phyloP scores from a whole-genome alignment of 2,888 invertebrate genomes.

The Morpho achilles region DNA sequence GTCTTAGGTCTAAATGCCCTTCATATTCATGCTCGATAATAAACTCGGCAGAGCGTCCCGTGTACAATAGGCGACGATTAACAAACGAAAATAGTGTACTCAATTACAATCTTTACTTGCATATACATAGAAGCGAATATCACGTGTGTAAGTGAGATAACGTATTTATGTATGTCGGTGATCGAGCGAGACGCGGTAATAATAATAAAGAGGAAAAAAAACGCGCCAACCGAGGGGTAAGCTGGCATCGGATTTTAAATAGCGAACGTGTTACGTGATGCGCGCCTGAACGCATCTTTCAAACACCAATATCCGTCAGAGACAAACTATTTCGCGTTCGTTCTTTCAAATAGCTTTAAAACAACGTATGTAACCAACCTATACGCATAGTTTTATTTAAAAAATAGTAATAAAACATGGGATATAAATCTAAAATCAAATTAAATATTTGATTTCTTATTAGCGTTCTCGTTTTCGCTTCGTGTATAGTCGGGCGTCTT shows the following conservation, averaged over 20 bases:
- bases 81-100: conserved; percentile 3
- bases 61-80: conserved; percentile 2
- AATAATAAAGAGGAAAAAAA: conserved; percentile 75
- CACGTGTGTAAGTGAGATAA: conserved; percentile 7
- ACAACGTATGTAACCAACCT: no score
- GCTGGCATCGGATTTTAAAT: conserved; percentile 42
- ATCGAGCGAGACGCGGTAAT: conserved; percentile 57
- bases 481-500: conserved; percentile 58
- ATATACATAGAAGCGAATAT: conserved; percentile 10
- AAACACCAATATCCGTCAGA: not conserved
- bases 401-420: no score
- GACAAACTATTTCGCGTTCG: no score
- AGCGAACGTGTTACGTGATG: conserved; percentile 2
- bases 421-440: no score
- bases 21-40: conserved; percentile 15
- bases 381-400: no score
- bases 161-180: conserved; percentile 25
- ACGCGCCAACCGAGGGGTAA: conserved; percentile 63
- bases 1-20: conserved; percentile 14
- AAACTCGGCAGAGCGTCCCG: conserved; percentile 12
- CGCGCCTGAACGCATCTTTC: not conserved
- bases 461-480: conserved; percentile 20
- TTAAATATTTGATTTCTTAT: no score
- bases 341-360: no score
- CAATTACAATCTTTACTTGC: conserved; percentile 4